Conservation (phyloP, 2,888 invertebrate species). For the Nomada goodeniana region DNA sequence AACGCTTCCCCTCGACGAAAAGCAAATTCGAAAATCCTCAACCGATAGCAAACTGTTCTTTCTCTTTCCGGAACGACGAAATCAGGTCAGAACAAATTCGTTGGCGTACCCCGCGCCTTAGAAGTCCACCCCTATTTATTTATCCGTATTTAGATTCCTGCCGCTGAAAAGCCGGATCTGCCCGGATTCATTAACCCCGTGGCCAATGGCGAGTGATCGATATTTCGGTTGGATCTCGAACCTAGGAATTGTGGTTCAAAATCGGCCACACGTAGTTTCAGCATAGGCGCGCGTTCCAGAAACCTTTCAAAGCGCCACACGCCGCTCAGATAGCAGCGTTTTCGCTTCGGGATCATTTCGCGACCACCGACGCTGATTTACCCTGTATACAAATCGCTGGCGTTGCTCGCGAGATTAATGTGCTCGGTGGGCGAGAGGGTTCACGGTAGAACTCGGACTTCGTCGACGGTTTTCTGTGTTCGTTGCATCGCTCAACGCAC, state of each 20-base stretch:
- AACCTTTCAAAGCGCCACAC: slow-evolving; percentile 42
- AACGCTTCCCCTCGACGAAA: neutral
- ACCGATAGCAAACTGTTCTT: too few species aligned
- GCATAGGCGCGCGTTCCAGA: neutral
- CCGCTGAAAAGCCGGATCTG: slow-evolving; percentile 37
- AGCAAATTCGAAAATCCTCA: slow-evolving; percentile 10
- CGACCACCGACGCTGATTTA: slow-evolving; percentile 21
- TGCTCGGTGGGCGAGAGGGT: neutral
- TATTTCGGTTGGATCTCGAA: slow-evolving; percentile 17
- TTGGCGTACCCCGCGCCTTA: slow-evolving; percentile 1
- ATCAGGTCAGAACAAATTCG: slow-evolving; percentile 39
- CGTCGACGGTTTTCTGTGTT: neutral
- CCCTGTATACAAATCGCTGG: slow-evolving; percentile 26
- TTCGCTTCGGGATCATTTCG: slow-evolving; percentile 19
- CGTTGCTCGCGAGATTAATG: slow-evolving; percentile 24
- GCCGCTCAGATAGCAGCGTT: slow-evolving; percentile 8
- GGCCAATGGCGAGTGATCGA: slow-evolving; percentile 37
- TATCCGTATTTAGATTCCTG: slow-evolving; percentile 26
- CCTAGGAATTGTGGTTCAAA: slow-evolving; percentile 31
- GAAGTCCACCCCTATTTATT: slow-evolving; percentile 28
- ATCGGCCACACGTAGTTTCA: slow-evolving; percentile 27
- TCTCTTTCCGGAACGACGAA: slow-evolving; percentile 8
- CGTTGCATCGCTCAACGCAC: slow-evolving; percentile 5
- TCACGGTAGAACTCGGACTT: neutral
- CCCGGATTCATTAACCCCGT: slow-evolving; percentile 27